Evolutionary conservation across 2,888 invertebrate genomes (phyloP).

Genomic region (Napeogenes inachia): DNA sequence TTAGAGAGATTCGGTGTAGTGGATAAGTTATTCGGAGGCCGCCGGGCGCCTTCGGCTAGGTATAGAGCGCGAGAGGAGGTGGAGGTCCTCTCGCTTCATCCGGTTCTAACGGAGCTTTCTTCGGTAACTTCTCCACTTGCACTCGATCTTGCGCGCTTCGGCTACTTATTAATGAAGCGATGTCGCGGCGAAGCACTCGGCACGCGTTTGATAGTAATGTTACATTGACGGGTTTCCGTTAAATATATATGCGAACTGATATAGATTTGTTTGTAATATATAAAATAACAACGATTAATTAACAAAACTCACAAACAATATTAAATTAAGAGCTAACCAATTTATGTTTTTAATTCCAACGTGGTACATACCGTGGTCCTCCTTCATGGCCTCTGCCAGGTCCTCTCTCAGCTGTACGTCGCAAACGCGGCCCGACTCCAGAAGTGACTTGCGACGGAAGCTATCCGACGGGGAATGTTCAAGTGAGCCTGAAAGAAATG

Average conservation of each 20-base stretch:
- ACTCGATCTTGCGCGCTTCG: slow-evolving; percentile 44
- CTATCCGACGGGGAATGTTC: slow-evolving; percentile 94
- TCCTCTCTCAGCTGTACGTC: slow-evolving; percentile 92
- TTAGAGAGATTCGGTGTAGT: slow-evolving; percentile 43
- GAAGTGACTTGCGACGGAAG: slow-evolving; percentile 80
- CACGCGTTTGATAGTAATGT: slow-evolving; percentile 4
- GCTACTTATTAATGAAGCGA: slow-evolving; percentile 23
- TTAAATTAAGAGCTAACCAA: too few species aligned
- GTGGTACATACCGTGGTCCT: slow-evolving; percentile 72
- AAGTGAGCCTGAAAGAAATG: slow-evolving; percentile 84
- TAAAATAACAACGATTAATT: neutral
- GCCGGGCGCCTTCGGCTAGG: slow-evolving; percentile 74
- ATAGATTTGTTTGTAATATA: neutral
- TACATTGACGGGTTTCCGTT: slow-evolving; percentile 9
- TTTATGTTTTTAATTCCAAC: too few species aligned
- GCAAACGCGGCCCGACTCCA: slow-evolving; percentile 71
- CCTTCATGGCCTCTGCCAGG: slow-evolving; percentile 96
- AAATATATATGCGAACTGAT: neutral
- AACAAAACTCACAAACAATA: too few species aligned
- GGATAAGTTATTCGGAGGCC: slow-evolving; percentile 36
- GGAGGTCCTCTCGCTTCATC: slow-evolving; percentile 31
- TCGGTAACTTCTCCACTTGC: slow-evolving; percentile 47
- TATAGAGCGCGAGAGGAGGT: slow-evolving; percentile 37
- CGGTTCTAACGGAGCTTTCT: slow-evolving; percentile 44
- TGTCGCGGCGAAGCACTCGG: slow-evolving; percentile 15